phyloP scores from a whole-genome alignment of 2,113 vertebrate genomes.

The Nannobrachium achirus region DNA sequence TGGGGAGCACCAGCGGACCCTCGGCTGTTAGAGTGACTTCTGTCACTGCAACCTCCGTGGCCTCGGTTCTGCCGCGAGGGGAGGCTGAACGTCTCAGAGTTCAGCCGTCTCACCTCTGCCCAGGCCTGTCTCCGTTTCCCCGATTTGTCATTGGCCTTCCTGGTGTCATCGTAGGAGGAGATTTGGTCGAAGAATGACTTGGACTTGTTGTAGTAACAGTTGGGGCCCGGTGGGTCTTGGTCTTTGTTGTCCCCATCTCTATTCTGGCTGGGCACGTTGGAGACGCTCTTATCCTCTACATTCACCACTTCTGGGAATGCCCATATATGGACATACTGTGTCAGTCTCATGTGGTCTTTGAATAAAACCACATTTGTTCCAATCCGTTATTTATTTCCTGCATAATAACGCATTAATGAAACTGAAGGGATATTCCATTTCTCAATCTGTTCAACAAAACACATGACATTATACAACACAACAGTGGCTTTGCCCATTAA shows the following conservation, averaged over 20 bases:
- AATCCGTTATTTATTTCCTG: too few relatives aligned
- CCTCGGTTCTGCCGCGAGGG: slow-evolving; percentile 88
- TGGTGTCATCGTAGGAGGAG: slow-evolving; percentile 92
- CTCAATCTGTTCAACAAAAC: too few relatives aligned
- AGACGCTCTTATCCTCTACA: slow-evolving; percentile 94
- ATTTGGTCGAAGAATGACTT: slow-evolving; percentile 99
- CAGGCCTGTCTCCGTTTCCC: slow-evolving; percentile 1
- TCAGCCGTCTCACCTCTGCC: slow-evolving; percentile 87
- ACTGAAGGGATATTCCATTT: too few relatives aligned
- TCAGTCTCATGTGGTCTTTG: too few relatives aligned
- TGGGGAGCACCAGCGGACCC: slow-evolving; percentile 82
- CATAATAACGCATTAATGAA: too few relatives aligned
- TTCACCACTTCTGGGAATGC: slow-evolving; percentile 90
- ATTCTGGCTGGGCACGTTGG: slow-evolving; percentile 89
- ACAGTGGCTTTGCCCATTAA: too few relatives aligned
- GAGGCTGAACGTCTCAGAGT: slow-evolving; percentile 92
- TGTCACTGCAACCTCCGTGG: slow-evolving; percentile 86
- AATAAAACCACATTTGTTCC: too few relatives aligned
- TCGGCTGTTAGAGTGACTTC: slow-evolving; percentile 81
- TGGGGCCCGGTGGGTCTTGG: slow-evolving; percentile 85
- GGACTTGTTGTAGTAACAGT: slow-evolving; percentile 97
- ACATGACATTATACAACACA: too few relatives aligned
- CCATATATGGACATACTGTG: too few relatives aligned
- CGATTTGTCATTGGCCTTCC: slow-evolving; percentile 68
- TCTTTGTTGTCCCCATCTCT: slow-evolving; percentile 91